phyloP scores from a whole-genome alignment of 2,113 vertebrate genomes.

The Gallinago undulata region DNA sequence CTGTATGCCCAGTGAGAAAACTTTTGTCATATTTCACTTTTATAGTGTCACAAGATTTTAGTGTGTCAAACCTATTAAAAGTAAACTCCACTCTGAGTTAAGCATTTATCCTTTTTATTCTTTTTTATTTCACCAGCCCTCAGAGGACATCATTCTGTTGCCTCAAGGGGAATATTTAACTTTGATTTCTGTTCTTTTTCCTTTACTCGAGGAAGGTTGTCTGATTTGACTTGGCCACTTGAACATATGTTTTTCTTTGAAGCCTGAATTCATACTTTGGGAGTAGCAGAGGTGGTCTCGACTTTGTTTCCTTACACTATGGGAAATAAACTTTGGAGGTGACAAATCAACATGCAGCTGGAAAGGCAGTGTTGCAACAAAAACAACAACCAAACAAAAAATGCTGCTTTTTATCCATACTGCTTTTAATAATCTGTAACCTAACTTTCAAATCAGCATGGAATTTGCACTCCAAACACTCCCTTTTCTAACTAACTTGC shows the following conservation, averaged over 20 bases:
- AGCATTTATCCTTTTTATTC: background rate
- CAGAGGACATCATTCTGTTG: background rate
- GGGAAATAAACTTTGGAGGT: background rate
- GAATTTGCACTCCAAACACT: background rate
- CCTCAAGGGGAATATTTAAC: background rate
- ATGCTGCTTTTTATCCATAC: background rate
- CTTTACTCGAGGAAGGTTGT: background rate
- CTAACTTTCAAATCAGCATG: background rate
- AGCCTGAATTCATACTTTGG: background rate
- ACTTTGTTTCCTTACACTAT: background rate
- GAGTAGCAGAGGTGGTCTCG: background rate
- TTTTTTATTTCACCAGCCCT: background rate
- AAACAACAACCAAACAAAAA: background rate
- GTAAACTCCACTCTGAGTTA: background rate
- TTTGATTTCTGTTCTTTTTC: background rate
- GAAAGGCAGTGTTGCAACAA: background rate
- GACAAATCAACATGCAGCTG: background rate
- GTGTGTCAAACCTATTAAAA: conserved; percentile 13
- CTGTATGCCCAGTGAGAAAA: background rate
- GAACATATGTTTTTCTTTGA: background rate
- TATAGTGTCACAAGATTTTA: background rate
- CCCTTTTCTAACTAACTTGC: background rate
- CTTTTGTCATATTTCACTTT: background rate
- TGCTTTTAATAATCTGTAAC: background rate
- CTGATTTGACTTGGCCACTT: background rate